These are phyloP conservation scores for Stigmatopora argus DNA, from an alignment of 2,113 vertebrate species.

Conservation along the genomic window DNA sequence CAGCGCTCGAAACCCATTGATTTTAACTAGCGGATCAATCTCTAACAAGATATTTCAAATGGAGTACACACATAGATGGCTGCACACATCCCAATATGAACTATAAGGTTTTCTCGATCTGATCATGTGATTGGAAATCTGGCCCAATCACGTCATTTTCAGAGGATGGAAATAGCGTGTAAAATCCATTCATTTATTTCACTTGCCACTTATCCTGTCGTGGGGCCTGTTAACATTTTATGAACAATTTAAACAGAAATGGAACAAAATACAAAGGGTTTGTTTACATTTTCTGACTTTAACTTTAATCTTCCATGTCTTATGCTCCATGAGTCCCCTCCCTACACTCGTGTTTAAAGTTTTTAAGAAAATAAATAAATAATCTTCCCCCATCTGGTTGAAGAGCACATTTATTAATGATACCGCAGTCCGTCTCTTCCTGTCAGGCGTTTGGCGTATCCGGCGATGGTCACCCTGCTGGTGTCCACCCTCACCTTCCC, in stretches of 20 bases:
- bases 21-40: background rate
- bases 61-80: background rate
- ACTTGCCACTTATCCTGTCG: too few species aligned
- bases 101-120: too few species aligned
- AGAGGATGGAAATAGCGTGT: too few species aligned
- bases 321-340: background rate
- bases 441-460: conserved; percentile 89
- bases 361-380: conserved; percentile 8
- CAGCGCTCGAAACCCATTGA: background rate
- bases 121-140: too few species aligned
- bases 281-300: too few species aligned
- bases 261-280: too few species aligned
- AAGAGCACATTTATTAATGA: conserved; percentile 52
- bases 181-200: too few species aligned
- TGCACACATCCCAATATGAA: too few species aligned
- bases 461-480: conserved; percentile 89
- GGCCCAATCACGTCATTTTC: too few species aligned
- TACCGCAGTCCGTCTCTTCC: conserved; percentile 62
- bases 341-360: conserved; percentile 13
- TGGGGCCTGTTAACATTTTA: too few species aligned
- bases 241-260: too few species aligned
- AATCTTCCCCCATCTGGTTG: conserved; percentile 25
- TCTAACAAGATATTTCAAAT: background rate
- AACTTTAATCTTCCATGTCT: too few species aligned
- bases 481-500: conserved; percentile 93